Conservation (phyloP, 2,888 invertebrate species). For the Lypha dubia region DNA sequence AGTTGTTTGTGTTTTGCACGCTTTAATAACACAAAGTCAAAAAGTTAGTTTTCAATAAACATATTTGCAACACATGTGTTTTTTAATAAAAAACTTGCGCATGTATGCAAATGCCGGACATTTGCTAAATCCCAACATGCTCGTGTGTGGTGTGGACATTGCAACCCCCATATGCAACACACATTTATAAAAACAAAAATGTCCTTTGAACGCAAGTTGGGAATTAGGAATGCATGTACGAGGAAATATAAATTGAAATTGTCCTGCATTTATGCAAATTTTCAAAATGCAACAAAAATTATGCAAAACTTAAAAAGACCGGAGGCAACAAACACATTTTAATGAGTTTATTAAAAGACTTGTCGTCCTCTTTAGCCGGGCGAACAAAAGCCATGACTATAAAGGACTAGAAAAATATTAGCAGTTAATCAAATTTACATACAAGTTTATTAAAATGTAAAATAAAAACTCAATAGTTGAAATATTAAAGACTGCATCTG, state of each 20-base stretch:
- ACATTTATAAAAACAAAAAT: background rate
- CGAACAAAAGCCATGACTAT: background rate
- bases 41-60: slow-evolving; percentile 38
- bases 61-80: slow-evolving; percentile 40
- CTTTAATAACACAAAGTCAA: slow-evolving; percentile 33
- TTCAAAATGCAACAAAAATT: slow-evolving; percentile 38
- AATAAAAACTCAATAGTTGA: background rate
- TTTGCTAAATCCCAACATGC: slow-evolving; percentile 8
- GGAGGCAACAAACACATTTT: slow-evolving; percentile 5
- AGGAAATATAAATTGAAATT: background rate
- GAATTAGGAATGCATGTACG: too few species aligned
- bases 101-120: slow-evolving; percentile 55
- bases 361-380: slow-evolving; percentile 7
- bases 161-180: slow-evolving; percentile 22
- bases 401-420: slow-evolving; percentile 17
- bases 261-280: slow-evolving; percentile 47
- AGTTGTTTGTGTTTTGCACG: slow-evolving; percentile 10
- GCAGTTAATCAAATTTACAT: slow-evolving; percentile 56
- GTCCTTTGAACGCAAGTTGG: slow-evolving; percentile 41
- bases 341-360: slow-evolving; percentile 56
- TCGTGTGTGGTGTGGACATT: slow-evolving; percentile 1
- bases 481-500: background rate
- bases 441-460: background rate
- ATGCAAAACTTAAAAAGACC: slow-evolving; percentile 34
- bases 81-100: background rate